phyloP scores from a whole-genome alignment of 2,888 invertebrate genomes.

The Chalcis sispes region DNA sequence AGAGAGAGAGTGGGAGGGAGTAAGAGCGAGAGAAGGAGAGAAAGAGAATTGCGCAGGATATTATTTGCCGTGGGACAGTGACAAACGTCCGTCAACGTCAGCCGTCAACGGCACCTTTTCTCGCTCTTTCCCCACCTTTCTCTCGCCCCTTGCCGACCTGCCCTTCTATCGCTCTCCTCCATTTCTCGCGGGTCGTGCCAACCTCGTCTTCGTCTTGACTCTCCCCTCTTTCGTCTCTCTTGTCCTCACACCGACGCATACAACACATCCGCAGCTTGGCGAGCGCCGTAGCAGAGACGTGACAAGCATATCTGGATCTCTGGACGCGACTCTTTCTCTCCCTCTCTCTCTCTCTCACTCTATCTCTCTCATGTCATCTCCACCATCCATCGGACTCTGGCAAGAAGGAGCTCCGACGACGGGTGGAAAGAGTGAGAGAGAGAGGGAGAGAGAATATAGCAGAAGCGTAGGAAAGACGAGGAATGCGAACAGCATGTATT shows the following conservation, averaged over 20 bases:
- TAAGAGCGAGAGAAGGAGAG: constrained; percentile 55
- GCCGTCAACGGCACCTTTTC: constrained; percentile 58
- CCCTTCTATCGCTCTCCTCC: constrained; percentile 29
- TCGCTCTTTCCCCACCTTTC: background rate
- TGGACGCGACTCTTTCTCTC: constrained; percentile 73
- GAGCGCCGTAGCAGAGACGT: constrained; percentile 65
- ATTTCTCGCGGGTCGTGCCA: constrained; percentile 23
- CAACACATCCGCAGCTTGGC: constrained; percentile 39
- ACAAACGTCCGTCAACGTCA: constrained; percentile 75
- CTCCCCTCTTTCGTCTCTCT: constrained; percentile 11
- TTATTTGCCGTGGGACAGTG: constrained; percentile 74
- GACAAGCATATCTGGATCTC: constrained; percentile 74
- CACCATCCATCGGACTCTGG: no score
- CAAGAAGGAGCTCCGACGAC: constrained; percentile 29
- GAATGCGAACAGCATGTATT: no score
- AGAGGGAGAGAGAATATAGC: constrained; percentile 50
- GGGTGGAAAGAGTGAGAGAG: no score
- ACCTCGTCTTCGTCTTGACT: no score
- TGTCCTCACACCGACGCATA: constrained; percentile 36
- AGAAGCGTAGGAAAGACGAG: no score
- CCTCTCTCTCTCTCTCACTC: constrained; percentile 32
- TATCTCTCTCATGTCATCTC: constrained; percentile 35
- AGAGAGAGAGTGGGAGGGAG: constrained; percentile 47
- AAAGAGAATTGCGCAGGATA: constrained; percentile 64
- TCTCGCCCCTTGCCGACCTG: background rate